A percentile compares a stretch with the other conserved stretches of the same genome.
Evolutionary conservation across 2,113 vertebrate genomes (phyloP).

Genomic region (Elephas maximus): DNA sequence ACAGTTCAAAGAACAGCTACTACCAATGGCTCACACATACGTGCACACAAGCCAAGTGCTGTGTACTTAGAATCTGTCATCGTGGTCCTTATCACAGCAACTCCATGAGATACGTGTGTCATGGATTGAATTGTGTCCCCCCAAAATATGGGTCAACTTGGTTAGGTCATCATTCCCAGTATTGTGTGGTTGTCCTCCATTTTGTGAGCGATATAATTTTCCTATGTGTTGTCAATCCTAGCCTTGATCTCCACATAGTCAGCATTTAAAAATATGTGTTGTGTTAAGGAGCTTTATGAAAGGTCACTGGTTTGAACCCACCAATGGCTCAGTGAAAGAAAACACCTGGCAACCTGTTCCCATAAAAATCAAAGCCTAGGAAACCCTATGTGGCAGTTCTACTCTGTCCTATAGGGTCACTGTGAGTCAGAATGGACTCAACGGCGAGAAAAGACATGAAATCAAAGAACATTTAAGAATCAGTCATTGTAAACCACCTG

Average conservation of each 20-base stretch:
- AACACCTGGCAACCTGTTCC: too few relatives aligned
- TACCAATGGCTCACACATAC: background rate
- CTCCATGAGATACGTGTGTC: background rate
- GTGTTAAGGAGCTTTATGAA: background rate
- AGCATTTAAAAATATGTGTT: too few relatives aligned
- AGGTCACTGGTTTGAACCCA: background rate
- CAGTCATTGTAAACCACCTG: background rate
- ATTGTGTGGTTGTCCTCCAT: too few relatives aligned
- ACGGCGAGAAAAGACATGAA: background rate
- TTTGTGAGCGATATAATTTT: too few relatives aligned
- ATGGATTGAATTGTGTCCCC: too few relatives aligned
- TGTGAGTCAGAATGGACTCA: background rate
- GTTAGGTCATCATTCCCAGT: too few relatives aligned
- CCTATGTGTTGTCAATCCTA: background rate
- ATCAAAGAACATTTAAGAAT: background rate
- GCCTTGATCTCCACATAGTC: too few relatives aligned
- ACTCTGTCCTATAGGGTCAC: too few relatives aligned
- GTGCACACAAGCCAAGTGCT: background rate
- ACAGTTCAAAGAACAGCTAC: background rate
- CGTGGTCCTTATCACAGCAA: slow-evolving; percentile 11
- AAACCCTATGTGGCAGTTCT: too few relatives aligned
- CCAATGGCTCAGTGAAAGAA: too few relatives aligned
- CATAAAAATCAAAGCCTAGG: too few relatives aligned
- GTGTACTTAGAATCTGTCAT: slow-evolving; percentile 4
- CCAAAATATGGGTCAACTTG: too few relatives aligned